phyloP scores from a whole-genome alignment of 35 echinoderm and acorn worm genomes.

The Amphiura filiformis region DNA sequence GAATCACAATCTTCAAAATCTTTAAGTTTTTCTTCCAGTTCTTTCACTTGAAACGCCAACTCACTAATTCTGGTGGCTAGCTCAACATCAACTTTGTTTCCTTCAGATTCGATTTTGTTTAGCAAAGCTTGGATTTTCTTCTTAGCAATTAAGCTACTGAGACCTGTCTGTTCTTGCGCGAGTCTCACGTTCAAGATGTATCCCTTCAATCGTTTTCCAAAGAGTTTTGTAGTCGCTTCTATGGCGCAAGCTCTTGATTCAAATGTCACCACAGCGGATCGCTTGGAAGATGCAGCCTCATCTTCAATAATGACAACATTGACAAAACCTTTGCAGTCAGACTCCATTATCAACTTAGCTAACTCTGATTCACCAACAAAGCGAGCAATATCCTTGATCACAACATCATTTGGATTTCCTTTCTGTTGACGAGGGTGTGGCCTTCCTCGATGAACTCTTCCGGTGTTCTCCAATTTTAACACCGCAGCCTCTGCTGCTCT shows the following conservation, averaged over 20 bases:
- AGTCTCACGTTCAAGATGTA: not conserved
- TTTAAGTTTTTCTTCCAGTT: not conserved
- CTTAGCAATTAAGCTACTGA: not conserved
- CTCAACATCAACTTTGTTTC: not conserved
- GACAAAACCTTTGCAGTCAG: not conserved
- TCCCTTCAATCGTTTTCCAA: not conserved
- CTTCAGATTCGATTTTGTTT: slow-evolving; percentile 10
- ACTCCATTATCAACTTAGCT: not conserved
- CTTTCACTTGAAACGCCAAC: not conserved
- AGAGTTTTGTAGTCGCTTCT: slow-evolving; percentile 1
- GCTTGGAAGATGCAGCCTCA: not conserved
- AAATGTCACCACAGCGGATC: not conserved
- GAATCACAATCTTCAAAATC: slow-evolving; percentile 7
- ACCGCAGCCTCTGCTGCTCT: no score
- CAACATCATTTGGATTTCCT: slow-evolving; percentile 19
- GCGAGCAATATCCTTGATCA: slow-evolving; percentile 2
- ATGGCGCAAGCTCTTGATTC: not conserved
- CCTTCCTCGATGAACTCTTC: no score
- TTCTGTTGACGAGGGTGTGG: not conserved
- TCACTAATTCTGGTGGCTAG: not conserved
- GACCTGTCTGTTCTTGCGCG: not conserved
- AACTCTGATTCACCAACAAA: not conserved
- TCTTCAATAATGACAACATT: not conserved
- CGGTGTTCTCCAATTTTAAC: no score
- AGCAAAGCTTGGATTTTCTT: not conserved